Conservation (phyloP, 1,140 invertebrate genomes). For the Drosophila subpulchrella region DNA sequence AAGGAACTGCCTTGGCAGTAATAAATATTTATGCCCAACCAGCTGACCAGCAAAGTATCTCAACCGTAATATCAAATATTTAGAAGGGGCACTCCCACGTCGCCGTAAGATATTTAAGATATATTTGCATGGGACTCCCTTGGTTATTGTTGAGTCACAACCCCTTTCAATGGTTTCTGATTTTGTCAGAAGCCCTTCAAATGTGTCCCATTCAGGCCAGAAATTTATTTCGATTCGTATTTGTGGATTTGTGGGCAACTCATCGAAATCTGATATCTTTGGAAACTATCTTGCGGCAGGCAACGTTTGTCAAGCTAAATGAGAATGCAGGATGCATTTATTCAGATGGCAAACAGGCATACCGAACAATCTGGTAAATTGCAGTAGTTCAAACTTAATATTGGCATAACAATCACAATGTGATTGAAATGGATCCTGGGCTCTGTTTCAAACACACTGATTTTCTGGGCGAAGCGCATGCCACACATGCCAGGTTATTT, state of each 20-base stretch:
- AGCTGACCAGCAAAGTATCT: conserved; percentile 5
- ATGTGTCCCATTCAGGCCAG: conserved; percentile 29
- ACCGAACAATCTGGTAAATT: conserved; percentile 21
- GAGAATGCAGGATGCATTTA: conserved; percentile 25
- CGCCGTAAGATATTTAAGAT: conserved; percentile 2
- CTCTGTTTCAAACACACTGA: conserved; percentile 11
- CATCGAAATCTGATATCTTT: conserved; percentile 21
- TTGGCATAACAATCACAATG: conserved; percentile 29
- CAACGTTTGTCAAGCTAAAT: conserved; percentile 35
- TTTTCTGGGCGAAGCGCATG: conserved; percentile 14
- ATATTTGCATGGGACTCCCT: conserved; percentile 43
- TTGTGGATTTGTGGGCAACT: conserved; percentile 26
- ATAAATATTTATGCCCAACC: neutral
- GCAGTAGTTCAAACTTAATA: conserved; percentile 15
- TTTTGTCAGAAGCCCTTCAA: conserved; percentile 23
- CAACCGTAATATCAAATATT: conserved; percentile 20
- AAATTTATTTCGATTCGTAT: conserved; percentile 23
- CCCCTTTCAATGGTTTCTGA: conserved; percentile 7
- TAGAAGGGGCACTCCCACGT: neutral
- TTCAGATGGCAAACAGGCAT: conserved; percentile 15
- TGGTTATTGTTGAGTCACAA: conserved; percentile 10
- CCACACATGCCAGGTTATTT: conserved; percentile 5
- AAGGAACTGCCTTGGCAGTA: neutral
- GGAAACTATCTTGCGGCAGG: conserved; percentile 11
- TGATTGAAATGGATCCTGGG: conserved; percentile 21